Evolutionary conservation across 2,888 invertebrate genomes (phyloP), one percentile per base, ranked within the genome.

Genomic region (Drosophila prostipennis): DNA sequence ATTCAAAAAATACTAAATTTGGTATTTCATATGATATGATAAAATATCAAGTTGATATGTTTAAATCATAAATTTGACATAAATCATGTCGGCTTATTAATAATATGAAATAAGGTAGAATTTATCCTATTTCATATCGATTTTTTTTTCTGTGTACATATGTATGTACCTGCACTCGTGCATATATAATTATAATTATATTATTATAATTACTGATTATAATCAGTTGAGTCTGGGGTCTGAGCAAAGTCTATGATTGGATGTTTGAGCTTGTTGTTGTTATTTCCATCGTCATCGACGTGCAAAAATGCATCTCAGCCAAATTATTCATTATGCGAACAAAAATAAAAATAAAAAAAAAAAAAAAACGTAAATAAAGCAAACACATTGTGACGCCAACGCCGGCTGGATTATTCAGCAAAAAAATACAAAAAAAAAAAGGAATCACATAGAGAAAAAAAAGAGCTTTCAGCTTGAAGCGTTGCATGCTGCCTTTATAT

Each of bases 281-380:
- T 29, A 26, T 43, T 45, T n/a, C n/a, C 64, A 37, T 34, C 64
- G 59, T 59, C 60, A 61, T 60, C 60, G 60, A 83, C 86, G 81
- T 86, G 81, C 86, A 82, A 82, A 80, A 69, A 86, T 86, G 76
- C 72, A 76, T 68, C 65, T 74, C 83, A 75, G 60, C 77, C 86
- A 77, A 83, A 82, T 75, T 78, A 74, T 83, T 63, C 76, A 83
- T 76, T 70, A 54, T 72, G 57, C 64, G 46, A 11, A 6, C 46
- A 46, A 53, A 29, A 48, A 40, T 40, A 2, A 3, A 13, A 36
- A 51, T 6, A 8, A 46, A 46, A 36, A 60, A 39, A 45, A 49
- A 19, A 19, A 19, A 43, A 60, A 34, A 19, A 36, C 19, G 42
- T 49, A 49, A 40, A 40, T 49, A 43, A 36, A 60, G 42, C 49